Conservation (phyloP, 2,797 vertebrate genomes). For the Melopsittacus undulatus region DNA sequence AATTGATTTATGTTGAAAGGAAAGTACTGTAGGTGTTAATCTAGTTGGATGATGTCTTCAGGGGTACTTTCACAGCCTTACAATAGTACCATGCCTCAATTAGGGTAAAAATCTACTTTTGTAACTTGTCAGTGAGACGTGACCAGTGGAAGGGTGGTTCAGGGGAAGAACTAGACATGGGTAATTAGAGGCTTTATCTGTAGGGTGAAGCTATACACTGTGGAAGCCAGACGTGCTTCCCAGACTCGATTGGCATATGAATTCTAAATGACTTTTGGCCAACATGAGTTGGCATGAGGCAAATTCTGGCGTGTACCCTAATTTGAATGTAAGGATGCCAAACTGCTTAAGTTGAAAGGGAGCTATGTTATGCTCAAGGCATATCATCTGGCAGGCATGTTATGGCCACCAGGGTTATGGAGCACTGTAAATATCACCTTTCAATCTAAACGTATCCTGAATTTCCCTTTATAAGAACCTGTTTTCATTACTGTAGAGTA, state of each 20-base stretch:
- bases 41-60: not conserved
- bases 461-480: not conserved
- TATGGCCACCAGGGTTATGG: fast-evolving
- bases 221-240: not conserved
- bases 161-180: not conserved
- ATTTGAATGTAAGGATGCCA: not conserved
- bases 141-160: not conserved
- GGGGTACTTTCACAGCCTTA: not conserved
- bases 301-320: not conserved
- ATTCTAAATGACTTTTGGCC: not conserved
- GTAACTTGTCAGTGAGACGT: not conserved
- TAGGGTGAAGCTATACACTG: not conserved
- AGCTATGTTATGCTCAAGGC: not conserved
- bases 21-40: not conserved
- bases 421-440: not conserved
- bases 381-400: fast-evolving
- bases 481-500: not conserved
- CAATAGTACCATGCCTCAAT: not conserved
- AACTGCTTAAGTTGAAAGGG: not conserved
- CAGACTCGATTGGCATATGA: not conserved
- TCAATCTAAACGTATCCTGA: not conserved
- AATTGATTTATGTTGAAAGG: not conserved
- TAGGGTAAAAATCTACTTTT: not conserved
- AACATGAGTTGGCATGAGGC: not conserved
- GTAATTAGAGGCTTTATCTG: not conserved